These are phyloP conservation scores for Danio aesculapii DNA, from an alignment of 2,797 vertebrate genomes.

Conservation along the genomic window DNA sequence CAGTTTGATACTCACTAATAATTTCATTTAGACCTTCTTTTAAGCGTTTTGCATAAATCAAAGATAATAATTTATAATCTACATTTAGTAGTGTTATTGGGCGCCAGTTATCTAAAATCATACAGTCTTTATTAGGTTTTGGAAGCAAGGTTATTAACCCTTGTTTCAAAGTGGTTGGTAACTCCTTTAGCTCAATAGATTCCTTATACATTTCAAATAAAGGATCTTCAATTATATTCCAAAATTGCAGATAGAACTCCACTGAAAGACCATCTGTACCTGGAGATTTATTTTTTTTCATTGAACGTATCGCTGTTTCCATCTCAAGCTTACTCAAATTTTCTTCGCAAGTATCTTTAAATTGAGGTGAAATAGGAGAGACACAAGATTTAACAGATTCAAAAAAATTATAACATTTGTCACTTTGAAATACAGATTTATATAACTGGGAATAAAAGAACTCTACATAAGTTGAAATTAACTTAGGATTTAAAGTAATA, in stretches of 20 bases:
- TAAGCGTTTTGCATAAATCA: background rate
- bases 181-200: background rate
- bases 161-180: constrained; percentile 7
- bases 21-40: background rate
- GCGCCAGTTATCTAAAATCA: background rate
- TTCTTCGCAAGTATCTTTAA: background rate
- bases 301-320: background rate
- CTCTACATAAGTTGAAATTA: background rate
- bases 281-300: background rate
- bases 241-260: background rate
- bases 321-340: background rate
- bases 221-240: constrained; percentile 1
- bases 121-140: background rate
- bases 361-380: background rate
- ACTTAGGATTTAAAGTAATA: background rate
- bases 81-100: background rate
- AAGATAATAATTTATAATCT: background rate
- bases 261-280: constrained; percentile 15
- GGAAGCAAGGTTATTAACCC: constrained; percentile 4
- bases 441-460: background rate
- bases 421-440: background rate
- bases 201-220: constrained; percentile 5
- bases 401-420: background rate
- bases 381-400: background rate
- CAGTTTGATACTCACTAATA: background rate